Base-by-base conservation (phyloP, 2,797 vertebrate genomes). In the Enteromius viviparus region DNA sequence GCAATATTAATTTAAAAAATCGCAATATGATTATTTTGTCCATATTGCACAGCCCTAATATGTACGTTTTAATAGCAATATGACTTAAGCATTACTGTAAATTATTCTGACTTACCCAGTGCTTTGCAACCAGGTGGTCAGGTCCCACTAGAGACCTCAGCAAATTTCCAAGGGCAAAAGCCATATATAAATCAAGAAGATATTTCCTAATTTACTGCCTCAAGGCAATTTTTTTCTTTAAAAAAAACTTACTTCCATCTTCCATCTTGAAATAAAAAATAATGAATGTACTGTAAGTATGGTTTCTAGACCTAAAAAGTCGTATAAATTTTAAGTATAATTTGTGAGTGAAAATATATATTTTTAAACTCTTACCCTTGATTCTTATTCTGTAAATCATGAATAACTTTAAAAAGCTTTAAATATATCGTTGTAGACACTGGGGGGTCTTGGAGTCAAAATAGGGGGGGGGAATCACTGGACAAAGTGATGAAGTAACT, bases 61-160 rank as follows among this genome's bases (percentile, higher is more conserved):
- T 26, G 29, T 32, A 32, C 3, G 17, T 55, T 55, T n/a, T 55
- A 55, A 75, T 74, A n/a, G 21, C 3, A 74, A 21, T 3, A n/a
- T 74, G 47, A 21, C 29, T 21, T 53, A 23, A 58, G 37, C 37
- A n/a, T 68, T 69, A 55, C 10, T 40, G 49, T 79, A 42, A 79
- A 55, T 69, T 72, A 34, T 10, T 21, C 17, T 6, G 70, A 72
- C 51, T 32, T 72, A 72, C 45, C 45, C 17, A 32, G 26, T 69
- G 12, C 37, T 42, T 23, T 37, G 3, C 26, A 29, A 17, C 26
- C 55, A 60, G n/a, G 34, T 68, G 34, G 10, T 19, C 34, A n/a
- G 34, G 19, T n/a, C 34, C 37, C 65, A 14, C 34, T 42, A 40
- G 10, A 40, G 19, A 5, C 65, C 34, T 69, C 21, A 69, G 37